These are phyloP conservation scores for Apostichopus parvimensis DNA, from an alignment of 35 echinoderm and acorn worm species.

Conservation along the genomic window DNA sequence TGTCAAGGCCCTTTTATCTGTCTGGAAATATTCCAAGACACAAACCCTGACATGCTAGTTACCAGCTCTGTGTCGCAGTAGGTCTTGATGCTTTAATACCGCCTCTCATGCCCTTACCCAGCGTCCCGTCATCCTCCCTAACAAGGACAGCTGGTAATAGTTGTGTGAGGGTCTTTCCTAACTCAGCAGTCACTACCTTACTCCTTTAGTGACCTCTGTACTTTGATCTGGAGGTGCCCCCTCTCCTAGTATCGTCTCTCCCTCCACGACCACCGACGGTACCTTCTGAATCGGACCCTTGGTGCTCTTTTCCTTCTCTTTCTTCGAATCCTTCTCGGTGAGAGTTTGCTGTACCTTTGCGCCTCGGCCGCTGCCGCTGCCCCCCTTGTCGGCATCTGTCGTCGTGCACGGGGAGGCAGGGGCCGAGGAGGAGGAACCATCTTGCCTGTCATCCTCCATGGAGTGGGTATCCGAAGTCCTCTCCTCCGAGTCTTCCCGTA, in stretches of 20 bases:
- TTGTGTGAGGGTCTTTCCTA: too few relatives aligned
- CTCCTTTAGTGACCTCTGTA: slow-evolving; percentile 4
- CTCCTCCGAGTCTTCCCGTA: slow-evolving; percentile 87
- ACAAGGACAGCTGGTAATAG: too few relatives aligned
- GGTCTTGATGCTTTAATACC: too few relatives aligned
- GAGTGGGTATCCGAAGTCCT: slow-evolving; percentile 71
- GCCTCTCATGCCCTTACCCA: too few relatives aligned
- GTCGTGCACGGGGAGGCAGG: not conserved
- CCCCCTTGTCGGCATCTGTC: not conserved
- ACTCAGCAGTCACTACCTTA: slow-evolving; percentile 39
- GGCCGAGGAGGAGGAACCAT: not conserved
- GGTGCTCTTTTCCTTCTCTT: not conserved
- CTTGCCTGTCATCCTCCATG: slow-evolving; percentile 22
- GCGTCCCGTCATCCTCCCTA: too few relatives aligned
- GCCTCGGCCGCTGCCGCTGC: not conserved
- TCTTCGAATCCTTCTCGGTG: not conserved
- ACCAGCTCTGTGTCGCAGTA: too few relatives aligned
- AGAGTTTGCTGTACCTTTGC: not conserved
- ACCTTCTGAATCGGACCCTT: not conserved
- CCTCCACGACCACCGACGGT: slow-evolving; percentile 41
- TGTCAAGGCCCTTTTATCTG: too few relatives aligned
- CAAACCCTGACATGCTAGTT: too few relatives aligned
- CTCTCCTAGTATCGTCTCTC: slow-evolving; percentile 30
- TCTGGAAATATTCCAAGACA: too few relatives aligned
- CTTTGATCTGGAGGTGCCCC: not conserved